phyloP scores from a whole-genome alignment of 2,113 vertebrate genomes.

The Eidolon helvum region DNA sequence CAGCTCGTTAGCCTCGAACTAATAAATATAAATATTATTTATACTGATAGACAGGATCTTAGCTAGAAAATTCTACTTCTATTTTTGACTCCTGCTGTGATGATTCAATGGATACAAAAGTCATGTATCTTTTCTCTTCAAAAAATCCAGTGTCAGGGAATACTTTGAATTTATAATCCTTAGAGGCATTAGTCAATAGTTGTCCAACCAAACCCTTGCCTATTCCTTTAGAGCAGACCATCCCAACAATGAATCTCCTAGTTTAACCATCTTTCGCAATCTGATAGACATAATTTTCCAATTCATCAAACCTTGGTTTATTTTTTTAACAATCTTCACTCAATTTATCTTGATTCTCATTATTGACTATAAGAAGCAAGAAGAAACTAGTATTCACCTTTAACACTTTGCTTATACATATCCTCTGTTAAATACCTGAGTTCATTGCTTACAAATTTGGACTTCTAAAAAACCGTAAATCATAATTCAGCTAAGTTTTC shows the following conservation, averaged over 20 bases:
- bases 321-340: not conserved
- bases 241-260: not conserved
- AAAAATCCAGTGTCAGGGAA: not conserved
- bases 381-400: not conserved
- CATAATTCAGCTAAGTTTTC: not conserved
- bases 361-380: not conserved
- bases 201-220: not conserved
- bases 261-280: not conserved
- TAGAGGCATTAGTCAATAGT: not conserved
- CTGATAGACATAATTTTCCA: not conserved
- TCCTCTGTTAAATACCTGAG: not conserved
- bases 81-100: not conserved
- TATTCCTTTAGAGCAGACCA: not conserved
- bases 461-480: not conserved
- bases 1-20: not conserved
- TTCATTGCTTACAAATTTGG: not conserved
- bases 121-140: not conserved
- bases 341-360: not conserved
- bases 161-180: not conserved
- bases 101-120: not conserved
- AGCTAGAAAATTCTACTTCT: not conserved
- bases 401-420: not conserved
- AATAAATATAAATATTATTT: not conserved
- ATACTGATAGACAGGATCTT: not conserved
- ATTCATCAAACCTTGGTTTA: not conserved